Evolutionary conservation across 2,888 invertebrate species (phyloP).

Genomic region (Volucella bombylans): DNA sequence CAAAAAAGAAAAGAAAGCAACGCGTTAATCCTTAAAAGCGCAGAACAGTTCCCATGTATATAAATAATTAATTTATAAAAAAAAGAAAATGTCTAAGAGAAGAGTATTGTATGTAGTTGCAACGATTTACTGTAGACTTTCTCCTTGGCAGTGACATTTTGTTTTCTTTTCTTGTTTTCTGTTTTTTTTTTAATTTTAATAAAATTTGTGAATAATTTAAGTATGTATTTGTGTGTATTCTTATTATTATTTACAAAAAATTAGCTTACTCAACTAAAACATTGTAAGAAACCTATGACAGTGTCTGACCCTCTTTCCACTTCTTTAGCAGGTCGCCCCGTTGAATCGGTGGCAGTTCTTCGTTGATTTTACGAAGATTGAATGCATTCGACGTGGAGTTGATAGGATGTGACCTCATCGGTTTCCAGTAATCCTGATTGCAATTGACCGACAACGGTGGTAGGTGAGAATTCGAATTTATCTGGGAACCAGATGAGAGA

Average conservation of each 20-base stretch:
- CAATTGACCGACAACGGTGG: slow-evolving; percentile 58
- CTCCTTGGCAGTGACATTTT: slow-evolving; percentile 64
- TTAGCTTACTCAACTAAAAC: slow-evolving; percentile 48
- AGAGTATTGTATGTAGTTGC: slow-evolving; percentile 8
- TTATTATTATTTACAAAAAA: slow-evolving; percentile 62
- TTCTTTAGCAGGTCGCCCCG: slow-evolving; percentile 76
- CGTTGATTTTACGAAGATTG: slow-evolving; percentile 77
- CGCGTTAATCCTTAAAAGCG: background rate
- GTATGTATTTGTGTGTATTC: slow-evolving; percentile 38
- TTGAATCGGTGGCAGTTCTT: slow-evolving; percentile 76
- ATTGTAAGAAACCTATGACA: slow-evolving; percentile 70
- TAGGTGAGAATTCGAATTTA: slow-evolving; percentile 24
- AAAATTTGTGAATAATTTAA: slow-evolving; percentile 64
- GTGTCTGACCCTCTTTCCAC: slow-evolving; percentile 76
- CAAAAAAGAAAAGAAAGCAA: no score
- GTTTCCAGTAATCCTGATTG: slow-evolving; percentile 67
- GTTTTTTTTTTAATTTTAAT: slow-evolving; percentile 28
- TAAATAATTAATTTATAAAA: background rate
- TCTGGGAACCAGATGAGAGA: slow-evolving; percentile 28
- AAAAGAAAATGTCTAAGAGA: slow-evolving; percentile 28
- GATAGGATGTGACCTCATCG: slow-evolving; percentile 28
- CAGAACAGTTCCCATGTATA: slow-evolving; percentile 19
- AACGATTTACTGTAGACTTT: slow-evolving; percentile 24
- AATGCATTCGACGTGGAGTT: slow-evolving; percentile 73
- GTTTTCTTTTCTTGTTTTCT: slow-evolving; percentile 12